phyloP scores from a whole-genome alignment of 1,140 invertebrate species.

The Panulirus ornatus region DNA sequence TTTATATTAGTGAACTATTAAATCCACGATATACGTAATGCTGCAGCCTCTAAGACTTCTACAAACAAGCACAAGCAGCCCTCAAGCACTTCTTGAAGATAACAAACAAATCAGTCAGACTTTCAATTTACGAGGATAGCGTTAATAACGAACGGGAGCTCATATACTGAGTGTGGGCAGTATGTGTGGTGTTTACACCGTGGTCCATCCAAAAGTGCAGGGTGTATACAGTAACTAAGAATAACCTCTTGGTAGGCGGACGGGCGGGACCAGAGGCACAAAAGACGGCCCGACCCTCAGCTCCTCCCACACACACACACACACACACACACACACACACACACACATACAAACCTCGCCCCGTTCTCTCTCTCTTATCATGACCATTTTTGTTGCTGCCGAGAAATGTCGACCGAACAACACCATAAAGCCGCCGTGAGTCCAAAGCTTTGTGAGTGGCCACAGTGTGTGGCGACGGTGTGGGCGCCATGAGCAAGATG shows the following conservation, averaged over 20 bases:
- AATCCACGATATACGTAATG: too few relatives aligned
- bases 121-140: too few relatives aligned
- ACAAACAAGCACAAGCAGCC: too few relatives aligned
- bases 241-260: not conserved
- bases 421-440: slow-evolving; percentile 36
- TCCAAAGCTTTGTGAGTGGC: not conserved
- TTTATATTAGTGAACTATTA: too few relatives aligned
- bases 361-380: slow-evolving; percentile 20
- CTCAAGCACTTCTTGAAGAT: too few relatives aligned
- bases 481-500: not conserved
- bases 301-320: not conserved
- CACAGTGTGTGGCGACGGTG: not conserved
- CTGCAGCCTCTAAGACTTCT: too few relatives aligned
- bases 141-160: too few relatives aligned
- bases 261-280: not conserved
- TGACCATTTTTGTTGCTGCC: slow-evolving; percentile 37
- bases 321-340: not conserved
- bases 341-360: not conserved
- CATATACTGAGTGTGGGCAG: not conserved
- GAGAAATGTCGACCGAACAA: slow-evolving; percentile 39
- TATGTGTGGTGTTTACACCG: slow-evolving; percentile 19
- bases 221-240: slow-evolving; percentile 39
- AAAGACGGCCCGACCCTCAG: not conserved
- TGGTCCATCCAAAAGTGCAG: slow-evolving; percentile 3
- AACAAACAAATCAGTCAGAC: too few relatives aligned